Evolutionary conservation across 2,888 invertebrate genomes (phyloP).

Genomic region (Trichopoda pennipes): DNA sequence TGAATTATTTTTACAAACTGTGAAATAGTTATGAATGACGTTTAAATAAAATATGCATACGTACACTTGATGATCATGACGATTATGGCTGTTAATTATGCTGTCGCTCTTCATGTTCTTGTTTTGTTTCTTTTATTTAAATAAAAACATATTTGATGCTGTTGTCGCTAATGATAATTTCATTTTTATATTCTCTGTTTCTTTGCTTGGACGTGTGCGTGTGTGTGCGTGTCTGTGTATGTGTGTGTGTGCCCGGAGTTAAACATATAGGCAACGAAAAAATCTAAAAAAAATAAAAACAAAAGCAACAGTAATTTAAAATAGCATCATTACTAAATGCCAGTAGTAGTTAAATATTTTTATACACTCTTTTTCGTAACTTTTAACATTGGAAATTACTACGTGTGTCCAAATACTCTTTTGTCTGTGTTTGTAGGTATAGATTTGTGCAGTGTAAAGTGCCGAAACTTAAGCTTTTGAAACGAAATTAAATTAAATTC

Average conservation of each 20-base stretch:
- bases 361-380: slow-evolving; percentile 1
- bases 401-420: slow-evolving; percentile 1
- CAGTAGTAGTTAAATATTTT: slow-evolving; percentile 19
- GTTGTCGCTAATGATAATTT: slow-evolving; percentile 38
- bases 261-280: slow-evolving; percentile 17
- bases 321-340: slow-evolving; percentile 32
- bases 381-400: background rate
- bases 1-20: slow-evolving; percentile 4
- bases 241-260: slow-evolving; percentile 10
- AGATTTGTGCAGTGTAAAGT: slow-evolving; percentile 47
- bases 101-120: slow-evolving; percentile 26
- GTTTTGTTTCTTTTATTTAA: background rate
- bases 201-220: background rate
- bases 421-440: background rate
- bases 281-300: background rate
- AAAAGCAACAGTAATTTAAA: slow-evolving; percentile 34
- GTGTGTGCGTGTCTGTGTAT: background rate
- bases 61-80: slow-evolving; percentile 11
- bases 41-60: slow-evolving; percentile 34
- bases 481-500: slow-evolving; percentile 79
- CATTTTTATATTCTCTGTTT: slow-evolving; percentile 18
- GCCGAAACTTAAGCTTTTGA: slow-evolving; percentile 62
- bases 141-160: slow-evolving; percentile 10
- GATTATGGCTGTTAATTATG: slow-evolving; percentile 41
- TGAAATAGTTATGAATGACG: slow-evolving; percentile 49